Percentiles rank a stretch among this genome's conserved stretches.
Conservation (phyloP, 1,140 invertebrate genomes). For the Lysiphlebus fabarum region DNA sequence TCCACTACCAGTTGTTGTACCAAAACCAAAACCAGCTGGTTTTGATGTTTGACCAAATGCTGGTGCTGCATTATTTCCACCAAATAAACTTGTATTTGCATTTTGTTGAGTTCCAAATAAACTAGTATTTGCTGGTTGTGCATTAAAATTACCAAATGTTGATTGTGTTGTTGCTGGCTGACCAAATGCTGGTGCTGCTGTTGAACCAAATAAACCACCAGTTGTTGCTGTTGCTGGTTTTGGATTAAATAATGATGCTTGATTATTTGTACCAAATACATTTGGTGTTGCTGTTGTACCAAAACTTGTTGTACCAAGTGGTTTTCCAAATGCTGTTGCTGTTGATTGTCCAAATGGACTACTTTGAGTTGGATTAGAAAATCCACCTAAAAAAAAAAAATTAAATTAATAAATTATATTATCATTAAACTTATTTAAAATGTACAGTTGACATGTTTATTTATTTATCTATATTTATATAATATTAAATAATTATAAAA, state of each 20-base stretch:
- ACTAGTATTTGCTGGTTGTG: conserved; percentile 43
- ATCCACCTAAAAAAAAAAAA: conserved; percentile 32
- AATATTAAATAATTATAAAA: too few relatives aligned
- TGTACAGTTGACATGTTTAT: too few relatives aligned
- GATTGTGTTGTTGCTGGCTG: conserved; percentile 51
- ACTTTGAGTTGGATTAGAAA: conserved; percentile 44
- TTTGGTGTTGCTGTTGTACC: conserved; percentile 42
- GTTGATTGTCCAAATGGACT: conserved; percentile 53
- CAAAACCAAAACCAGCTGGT: conserved; percentile 59
- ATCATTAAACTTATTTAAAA: too few relatives aligned
- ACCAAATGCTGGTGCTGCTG: conserved; percentile 51
- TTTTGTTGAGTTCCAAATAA: conserved; percentile 52
- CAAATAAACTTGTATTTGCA: conserved; percentile 51
- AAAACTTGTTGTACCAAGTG: conserved; percentile 50
- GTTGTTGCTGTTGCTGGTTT: conserved; percentile 57
- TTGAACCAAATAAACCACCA: conserved; percentile 50
- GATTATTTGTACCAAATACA: conserved; percentile 54
- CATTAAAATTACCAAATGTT: conserved; percentile 51
- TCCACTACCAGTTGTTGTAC: conserved; percentile 50
- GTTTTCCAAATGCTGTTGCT: conserved; percentile 50
- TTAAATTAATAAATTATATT: too few relatives aligned
- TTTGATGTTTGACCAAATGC: conserved; percentile 65
- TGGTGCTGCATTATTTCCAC: conserved; percentile 48
- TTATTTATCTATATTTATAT: too few relatives aligned
- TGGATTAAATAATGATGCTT: conserved; percentile 58